Percentiles rank a stretch among this genome's conserved stretches.
Conservation (phyloP, 2,888 invertebrate species). For the Troglohyphantes excavatus region DNA sequence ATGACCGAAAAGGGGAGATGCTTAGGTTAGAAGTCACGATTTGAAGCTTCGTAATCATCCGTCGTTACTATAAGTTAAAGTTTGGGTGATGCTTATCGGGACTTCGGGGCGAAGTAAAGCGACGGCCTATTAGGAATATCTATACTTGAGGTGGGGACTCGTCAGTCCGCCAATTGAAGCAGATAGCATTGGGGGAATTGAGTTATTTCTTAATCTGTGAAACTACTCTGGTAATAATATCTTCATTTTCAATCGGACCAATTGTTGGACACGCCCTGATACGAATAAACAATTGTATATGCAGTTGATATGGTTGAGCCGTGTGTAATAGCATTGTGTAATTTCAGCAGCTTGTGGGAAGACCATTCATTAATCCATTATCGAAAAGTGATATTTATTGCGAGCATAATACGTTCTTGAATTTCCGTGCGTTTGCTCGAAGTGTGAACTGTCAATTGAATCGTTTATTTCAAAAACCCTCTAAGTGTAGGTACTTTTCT, state of each 20-base stretch:
- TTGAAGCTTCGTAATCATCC: slow-evolving; percentile 68
- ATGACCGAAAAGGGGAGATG: slow-evolving; percentile 75
- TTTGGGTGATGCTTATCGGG: slow-evolving; percentile 70
- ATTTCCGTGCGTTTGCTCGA: background rate
- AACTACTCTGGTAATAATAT: slow-evolving; percentile 48
- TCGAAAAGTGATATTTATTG: slow-evolving; percentile 43
- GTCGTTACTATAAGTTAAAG: slow-evolving; percentile 76
- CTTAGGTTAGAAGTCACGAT: slow-evolving; percentile 77
- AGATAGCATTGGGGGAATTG: slow-evolving; percentile 63
- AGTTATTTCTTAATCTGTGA: slow-evolving; percentile 71
- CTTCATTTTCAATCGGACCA: slow-evolving; percentile 67
- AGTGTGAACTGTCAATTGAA: slow-evolving; percentile 5
- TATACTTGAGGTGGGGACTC: slow-evolving; percentile 17
- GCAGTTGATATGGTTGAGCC: slow-evolving; percentile 14
- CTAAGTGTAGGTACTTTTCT: too few relatives aligned
- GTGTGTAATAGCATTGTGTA: background rate
- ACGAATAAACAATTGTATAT: slow-evolving; percentile 43
- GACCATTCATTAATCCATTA: slow-evolving; percentile 26
- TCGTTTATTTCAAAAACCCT: too few relatives aligned
- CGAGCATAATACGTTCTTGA: background rate
- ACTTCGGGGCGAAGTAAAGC: slow-evolving; percentile 46
- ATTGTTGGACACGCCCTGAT: slow-evolving; percentile 31
- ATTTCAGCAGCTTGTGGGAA: slow-evolving; percentile 26
- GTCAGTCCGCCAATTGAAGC: slow-evolving; percentile 5
- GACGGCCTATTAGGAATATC: slow-evolving; percentile 22